Percentiles rank a stretch among this genome's conserved stretches.
These are phyloP conservation scores for Cabera pusaria DNA, from an alignment of 2,888 invertebrate genomes.

Conservation along the genomic window DNA sequence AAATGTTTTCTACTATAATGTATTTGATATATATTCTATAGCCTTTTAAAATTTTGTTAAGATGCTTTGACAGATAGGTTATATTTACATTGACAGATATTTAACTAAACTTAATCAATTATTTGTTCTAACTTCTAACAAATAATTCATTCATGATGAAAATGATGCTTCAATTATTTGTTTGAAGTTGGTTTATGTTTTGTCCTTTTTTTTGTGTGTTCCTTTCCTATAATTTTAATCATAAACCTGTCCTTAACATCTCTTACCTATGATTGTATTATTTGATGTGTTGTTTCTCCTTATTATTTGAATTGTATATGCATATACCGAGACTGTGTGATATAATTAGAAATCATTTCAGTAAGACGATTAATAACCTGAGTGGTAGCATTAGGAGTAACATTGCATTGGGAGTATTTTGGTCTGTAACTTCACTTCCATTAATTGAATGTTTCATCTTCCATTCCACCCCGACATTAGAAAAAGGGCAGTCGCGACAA, in stretches of 20 bases:
- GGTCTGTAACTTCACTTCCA: slow-evolving; percentile 57
- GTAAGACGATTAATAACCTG: slow-evolving; percentile 8
- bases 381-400: slow-evolving; percentile 4
- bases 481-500: slow-evolving; percentile 95
- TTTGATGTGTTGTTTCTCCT: neutral
- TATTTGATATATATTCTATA: too few relatives aligned
- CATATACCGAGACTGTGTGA: slow-evolving; percentile 4
- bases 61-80: too few relatives aligned
- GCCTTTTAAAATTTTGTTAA: too few relatives aligned
- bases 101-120: too few relatives aligned
- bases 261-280: too few relatives aligned
- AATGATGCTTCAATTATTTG: too few relatives aligned
- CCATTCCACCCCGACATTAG: slow-evolving; percentile 84
- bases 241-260: neutral
- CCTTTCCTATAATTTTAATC: neutral
- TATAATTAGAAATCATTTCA: slow-evolving; percentile 8
- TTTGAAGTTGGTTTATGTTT: neutral
- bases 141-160: too few relatives aligned
- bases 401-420: too few relatives aligned
- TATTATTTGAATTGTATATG: too few relatives aligned
- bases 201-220: slow-evolving; percentile 2
- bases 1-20: too few relatives aligned
- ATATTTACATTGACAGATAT: too few relatives aligned
- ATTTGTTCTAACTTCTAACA: too few relatives aligned
- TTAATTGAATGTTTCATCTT: slow-evolving; percentile 82